Evolutionary conservation across 92 coral and sea anemone genomes (phyloP).

Genomic region (Umimayanthus kanabou): DNA sequence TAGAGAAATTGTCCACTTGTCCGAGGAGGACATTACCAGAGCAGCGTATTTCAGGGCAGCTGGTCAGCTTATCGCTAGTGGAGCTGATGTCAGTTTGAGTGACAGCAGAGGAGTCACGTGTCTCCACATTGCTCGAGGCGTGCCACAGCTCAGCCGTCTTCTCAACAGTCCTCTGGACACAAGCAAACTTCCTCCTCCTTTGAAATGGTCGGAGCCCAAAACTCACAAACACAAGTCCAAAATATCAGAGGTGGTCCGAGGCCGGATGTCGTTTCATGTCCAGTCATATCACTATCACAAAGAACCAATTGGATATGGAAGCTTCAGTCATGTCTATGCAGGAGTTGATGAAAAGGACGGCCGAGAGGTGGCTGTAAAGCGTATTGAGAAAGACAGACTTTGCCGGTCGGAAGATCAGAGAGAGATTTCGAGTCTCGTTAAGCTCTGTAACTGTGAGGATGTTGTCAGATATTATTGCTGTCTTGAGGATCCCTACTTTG

Average conservation of each 20-base stretch:
- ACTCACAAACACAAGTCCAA: conserved; percentile 26
- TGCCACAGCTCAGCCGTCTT: not conserved
- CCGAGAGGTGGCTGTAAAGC: conserved; percentile 55
- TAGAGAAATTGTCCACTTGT: not conserved
- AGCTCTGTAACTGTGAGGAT: conserved; percentile 50
- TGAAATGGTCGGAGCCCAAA: conserved; percentile 32
- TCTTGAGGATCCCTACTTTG: conserved; percentile 18
- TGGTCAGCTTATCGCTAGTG: conserved; percentile 4
- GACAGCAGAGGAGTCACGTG: not conserved
- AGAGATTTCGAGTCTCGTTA: conserved; percentile 48
- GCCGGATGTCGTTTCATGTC: conserved; percentile 1
- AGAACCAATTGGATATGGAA: conserved; percentile 45
- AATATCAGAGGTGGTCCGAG: conserved; percentile 40
- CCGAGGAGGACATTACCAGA: not conserved
- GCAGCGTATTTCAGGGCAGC: not conserved
- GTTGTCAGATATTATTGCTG: conserved; percentile 43
- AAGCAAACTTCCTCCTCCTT: not conserved
- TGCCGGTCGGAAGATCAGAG: conserved; percentile 42
- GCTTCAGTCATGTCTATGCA: conserved; percentile 49
- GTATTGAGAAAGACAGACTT: conserved; percentile 49
- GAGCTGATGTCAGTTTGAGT: conserved; percentile 2
- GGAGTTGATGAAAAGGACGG: conserved; percentile 52
- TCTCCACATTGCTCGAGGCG: not conserved
- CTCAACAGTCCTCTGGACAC: conserved; percentile 1
- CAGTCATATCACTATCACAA: conserved; percentile 27